Evolutionary conservation across 1,140 invertebrate genomes (phyloP).

Genomic region (Drosophila sturtevanti): DNA sequence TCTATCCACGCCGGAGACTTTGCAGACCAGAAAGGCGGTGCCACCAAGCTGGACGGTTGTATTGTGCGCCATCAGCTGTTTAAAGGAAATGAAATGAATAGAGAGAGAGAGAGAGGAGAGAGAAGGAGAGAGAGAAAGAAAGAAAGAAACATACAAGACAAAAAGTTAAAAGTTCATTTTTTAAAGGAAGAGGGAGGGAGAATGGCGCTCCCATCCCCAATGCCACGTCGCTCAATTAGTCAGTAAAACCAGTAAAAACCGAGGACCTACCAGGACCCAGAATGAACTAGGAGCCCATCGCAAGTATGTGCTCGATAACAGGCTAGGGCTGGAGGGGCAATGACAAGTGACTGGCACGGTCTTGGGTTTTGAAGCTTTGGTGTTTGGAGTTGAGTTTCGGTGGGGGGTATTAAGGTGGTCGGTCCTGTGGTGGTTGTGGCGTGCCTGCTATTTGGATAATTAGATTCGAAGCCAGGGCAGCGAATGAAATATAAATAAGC

Average conservation of each 20-base stretch:
- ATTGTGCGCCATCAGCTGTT: slow-evolving; percentile 89
- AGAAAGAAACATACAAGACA: slow-evolving; percentile 57
- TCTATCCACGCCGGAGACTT: slow-evolving; percentile 84
- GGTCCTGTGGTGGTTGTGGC: slow-evolving; percentile 39
- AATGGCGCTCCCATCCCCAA: neutral
- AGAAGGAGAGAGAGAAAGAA: slow-evolving; percentile 28
- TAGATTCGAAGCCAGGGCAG: slow-evolving; percentile 59
- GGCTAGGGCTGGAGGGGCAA: neutral
- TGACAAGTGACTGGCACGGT: neutral
- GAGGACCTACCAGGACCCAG: neutral
- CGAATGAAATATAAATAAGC: slow-evolving; percentile 76
- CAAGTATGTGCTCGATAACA: slow-evolving; percentile 27
- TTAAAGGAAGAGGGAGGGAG: slow-evolving; percentile 37
- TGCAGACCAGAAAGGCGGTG: slow-evolving; percentile 92
- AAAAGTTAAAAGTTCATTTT: slow-evolving; percentile 81
- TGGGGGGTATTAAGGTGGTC: neutral
- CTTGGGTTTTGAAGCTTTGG: neutral
- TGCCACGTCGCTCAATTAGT: slow-evolving; percentile 61
- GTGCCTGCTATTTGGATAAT: slow-evolving; percentile 67
- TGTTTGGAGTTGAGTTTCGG: neutral
- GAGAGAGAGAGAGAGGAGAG: slow-evolving; percentile 1
- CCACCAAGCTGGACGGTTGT: slow-evolving; percentile 92
- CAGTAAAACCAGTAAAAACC: slow-evolving; percentile 38
- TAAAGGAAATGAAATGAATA: slow-evolving; percentile 12
- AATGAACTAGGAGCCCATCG: slow-evolving; percentile 14